Conservation (phyloP, 2,888 invertebrate genomes). For the Syrista parreyssii region DNA sequence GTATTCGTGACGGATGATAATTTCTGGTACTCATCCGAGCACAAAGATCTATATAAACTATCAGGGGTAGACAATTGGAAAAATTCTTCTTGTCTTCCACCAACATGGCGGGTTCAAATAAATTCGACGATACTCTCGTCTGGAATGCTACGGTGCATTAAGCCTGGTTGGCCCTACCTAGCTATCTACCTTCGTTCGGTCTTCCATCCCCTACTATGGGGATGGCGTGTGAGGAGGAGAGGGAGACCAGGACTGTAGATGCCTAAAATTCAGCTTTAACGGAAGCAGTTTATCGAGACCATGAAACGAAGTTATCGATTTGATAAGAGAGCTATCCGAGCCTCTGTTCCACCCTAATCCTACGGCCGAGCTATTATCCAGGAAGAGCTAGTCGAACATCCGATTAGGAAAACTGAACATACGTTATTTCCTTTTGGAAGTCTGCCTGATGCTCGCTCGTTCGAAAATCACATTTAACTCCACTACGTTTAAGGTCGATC, state of each 20-base stretch:
- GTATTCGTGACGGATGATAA: background rate
- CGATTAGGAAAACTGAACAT: conserved; percentile 59
- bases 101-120: background rate
- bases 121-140: background rate
- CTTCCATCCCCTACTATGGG: background rate
- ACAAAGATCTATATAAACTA: background rate
- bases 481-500: conserved; percentile 37
- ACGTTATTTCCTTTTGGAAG: conserved; percentile 48
- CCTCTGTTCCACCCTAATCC: conserved; percentile 48
- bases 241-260: background rate
- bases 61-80: background rate
- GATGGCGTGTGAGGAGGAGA: background rate
- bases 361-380: conserved; percentile 52
- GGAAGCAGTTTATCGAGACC: conserved; percentile 41
- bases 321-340: conserved; percentile 46
- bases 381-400: conserved; percentile 56
- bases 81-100: background rate
- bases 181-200: background rate
- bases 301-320: conserved; percentile 53
- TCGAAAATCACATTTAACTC: conserved; percentile 41
- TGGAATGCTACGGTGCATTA: background rate
- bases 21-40: background rate
- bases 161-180: background rate
- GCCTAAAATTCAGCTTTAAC: conserved; percentile 30
- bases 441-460: conserved; percentile 19